Conservation (phyloP, 2,113 vertebrate genomes). For the Murina feae region DNA sequence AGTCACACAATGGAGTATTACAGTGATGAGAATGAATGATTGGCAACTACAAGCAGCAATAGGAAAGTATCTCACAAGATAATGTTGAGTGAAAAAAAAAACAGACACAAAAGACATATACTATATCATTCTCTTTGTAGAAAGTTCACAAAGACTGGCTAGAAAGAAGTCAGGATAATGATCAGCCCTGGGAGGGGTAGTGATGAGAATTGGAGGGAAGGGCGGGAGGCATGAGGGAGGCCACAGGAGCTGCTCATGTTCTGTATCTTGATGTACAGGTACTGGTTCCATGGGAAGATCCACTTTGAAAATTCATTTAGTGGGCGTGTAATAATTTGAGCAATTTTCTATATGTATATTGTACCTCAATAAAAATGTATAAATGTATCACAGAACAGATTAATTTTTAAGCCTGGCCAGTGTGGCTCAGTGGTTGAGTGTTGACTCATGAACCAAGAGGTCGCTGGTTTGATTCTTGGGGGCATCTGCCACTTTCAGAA, state of each 20-base stretch:
- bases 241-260: background rate
- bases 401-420: background rate
- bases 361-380: background rate
- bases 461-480: too few relatives aligned
- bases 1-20: background rate
- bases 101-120: background rate
- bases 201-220: fast-evolving
- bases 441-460: too few relatives aligned
- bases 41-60: background rate
- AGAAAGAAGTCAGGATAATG: background rate
- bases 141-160: background rate
- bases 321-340: background rate
- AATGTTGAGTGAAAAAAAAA: background rate
- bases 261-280: background rate
- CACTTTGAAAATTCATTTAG: background rate
- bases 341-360: background rate
- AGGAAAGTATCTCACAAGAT: background rate
- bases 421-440: too few relatives aligned
- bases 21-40: background rate
- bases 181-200: background rate
- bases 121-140: background rate
- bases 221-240: background rate
- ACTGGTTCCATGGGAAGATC: background rate
- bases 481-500: background rate
- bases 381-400: background rate